Base-by-base conservation (phyloP, 2,888 invertebrate genomes). In the Cephus nigrinus region DNA sequence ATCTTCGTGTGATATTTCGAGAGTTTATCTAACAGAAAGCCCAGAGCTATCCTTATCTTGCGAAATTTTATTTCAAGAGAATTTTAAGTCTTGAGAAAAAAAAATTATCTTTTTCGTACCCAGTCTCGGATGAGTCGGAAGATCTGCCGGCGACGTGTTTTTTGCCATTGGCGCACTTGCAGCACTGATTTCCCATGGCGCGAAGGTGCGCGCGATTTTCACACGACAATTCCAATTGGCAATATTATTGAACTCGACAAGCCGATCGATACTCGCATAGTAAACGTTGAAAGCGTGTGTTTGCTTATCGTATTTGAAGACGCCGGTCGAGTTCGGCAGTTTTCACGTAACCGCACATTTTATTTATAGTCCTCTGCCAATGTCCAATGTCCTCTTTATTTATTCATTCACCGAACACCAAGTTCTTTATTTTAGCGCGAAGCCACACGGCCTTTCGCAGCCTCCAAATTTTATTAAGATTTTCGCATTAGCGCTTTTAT, bases 101-200 rank as follows among this genome's bases (percentile, higher is more conserved):
- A 69, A 69, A 30, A 5, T 9, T 3, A 9, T 55, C 12, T 15
- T 15, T 1, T 11, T 81, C 85, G 80, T 86, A 86, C 84, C 86
- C 84, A 82, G 84, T 80, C 84, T 83, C 82, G 74, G 87, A 86
- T 81, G 86, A 86, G 78, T 87, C 85, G 68, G 84, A 86, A 69
- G 87, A 85, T 3, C 86, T 80, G 78, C 80, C 82, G 83, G 80
- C 78, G 74, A 85, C 81, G 35, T 84, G 83, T 78, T 90, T 90
- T 78, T 89, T 88, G 80, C 88, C 87, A 35, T 91, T 89, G 82
- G 89, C 87, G 83, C 92, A 92, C 85, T 92, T 92, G 88, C 92
- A 92, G 81, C 92, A 92, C 81, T 92, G 90, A 84, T 89, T 90
- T 76, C 92, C 92, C 92, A 92, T 92, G 79, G 81, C 31, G 9